phyloP scores from a whole-genome alignment of 2,888 invertebrate species.

The Diplazon laetatorius region DNA sequence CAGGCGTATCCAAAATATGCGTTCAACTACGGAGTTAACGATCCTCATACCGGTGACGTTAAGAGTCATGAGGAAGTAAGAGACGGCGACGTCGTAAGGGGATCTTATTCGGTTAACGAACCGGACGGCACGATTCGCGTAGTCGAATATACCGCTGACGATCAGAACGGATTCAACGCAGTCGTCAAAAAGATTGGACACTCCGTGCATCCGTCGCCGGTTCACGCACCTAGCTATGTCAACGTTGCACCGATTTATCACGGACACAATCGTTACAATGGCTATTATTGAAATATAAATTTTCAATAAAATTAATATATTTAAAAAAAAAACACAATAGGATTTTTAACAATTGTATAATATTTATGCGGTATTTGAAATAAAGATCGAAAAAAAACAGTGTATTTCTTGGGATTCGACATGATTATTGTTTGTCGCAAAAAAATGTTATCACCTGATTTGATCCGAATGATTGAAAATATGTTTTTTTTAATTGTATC shows the following conservation, averaged over 20 bases:
- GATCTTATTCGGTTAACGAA: conserved; percentile 76
- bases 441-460: no score
- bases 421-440: no score
- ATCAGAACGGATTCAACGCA: conserved; percentile 78
- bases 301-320: not conserved
- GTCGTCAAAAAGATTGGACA: conserved; percentile 78
- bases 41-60: conserved; percentile 77
- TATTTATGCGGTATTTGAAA: conserved; percentile 30
- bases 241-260: conserved; percentile 49
- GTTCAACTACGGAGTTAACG: conserved; percentile 77
- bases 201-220: conserved; percentile 70
- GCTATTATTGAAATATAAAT: conserved; percentile 34
- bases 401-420: no score
- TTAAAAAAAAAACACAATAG: not conserved
- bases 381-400: conserved; percentile 14
- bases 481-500: no score
- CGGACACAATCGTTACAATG: conserved; percentile 37
- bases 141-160: conserved; percentile 77
- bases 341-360: not conserved
- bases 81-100: conserved; percentile 76
- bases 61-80: conserved; percentile 77
- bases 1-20: conserved; percentile 76
- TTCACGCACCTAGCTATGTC: conserved; percentile 45
- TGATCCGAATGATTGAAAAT: no score
- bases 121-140: conserved; percentile 77